Evolutionary conservation across 2,113 vertebrate genomes (phyloP).

Genomic region (Spilogale gracilis): DNA sequence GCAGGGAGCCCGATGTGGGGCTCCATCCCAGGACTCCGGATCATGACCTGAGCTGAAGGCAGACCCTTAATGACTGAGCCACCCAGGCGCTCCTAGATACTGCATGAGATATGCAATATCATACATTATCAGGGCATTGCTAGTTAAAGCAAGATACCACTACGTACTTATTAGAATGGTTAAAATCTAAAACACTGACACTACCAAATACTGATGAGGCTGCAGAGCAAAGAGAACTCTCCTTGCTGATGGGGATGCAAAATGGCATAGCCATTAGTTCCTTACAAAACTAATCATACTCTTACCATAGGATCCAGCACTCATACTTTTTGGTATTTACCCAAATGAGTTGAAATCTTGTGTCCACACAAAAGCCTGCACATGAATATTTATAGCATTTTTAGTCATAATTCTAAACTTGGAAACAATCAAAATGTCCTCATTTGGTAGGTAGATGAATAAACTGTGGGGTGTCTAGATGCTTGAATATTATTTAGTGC

Average conservation of each 20-base stretch:
- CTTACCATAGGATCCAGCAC: not conserved
- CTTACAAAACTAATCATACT: not conserved
- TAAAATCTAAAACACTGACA: not conserved
- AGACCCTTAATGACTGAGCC: no score
- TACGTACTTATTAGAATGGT: not conserved
- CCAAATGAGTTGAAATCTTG: slow-evolving; percentile 14
- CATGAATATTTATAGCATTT: not conserved
- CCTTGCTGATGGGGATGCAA: not conserved
- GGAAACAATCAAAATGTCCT: not conserved
- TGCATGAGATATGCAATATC: not conserved
- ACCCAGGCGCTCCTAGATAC: no score
- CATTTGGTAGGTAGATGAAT: not conserved
- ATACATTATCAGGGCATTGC: not conserved
- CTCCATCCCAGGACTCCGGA: no score
- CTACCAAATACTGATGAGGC: not conserved
- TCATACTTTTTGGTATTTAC: not conserved
- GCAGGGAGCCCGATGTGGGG: no score
- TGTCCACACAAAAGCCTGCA: not conserved
- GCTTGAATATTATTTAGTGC: not conserved
- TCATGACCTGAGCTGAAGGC: no score
- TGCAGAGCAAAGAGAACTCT: not conserved
- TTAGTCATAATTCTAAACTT: not conserved
- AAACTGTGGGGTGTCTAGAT: not conserved
- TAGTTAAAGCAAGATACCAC: not conserved
- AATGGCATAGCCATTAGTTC: not conserved